These are phyloP conservation scores for Pseudomyrmex gracilis DNA, from an alignment of 1,140 invertebrate genomes.

Conservation along the genomic window DNA sequence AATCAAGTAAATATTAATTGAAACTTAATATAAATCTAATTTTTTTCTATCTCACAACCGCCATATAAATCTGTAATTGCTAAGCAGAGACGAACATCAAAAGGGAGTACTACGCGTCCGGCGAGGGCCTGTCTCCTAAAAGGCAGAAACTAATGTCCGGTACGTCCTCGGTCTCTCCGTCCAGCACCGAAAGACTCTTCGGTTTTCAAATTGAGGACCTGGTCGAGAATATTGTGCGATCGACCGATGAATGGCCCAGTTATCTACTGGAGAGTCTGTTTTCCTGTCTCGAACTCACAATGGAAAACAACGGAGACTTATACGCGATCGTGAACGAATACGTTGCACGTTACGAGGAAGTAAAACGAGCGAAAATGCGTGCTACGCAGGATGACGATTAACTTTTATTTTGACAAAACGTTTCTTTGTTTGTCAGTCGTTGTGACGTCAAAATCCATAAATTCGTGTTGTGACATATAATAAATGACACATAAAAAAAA, in stretches of 20 bases:
- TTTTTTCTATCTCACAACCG: not conserved
- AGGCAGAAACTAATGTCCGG: slow-evolving; percentile 62
- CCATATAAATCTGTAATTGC: slow-evolving; percentile 2
- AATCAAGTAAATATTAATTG: slow-evolving; percentile 58
- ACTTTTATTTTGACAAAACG: slow-evolving; percentile 1
- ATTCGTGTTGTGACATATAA: not conserved
- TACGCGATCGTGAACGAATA: slow-evolving; percentile 68
- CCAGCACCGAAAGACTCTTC: slow-evolving; percentile 66
- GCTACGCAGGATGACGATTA: slow-evolving; percentile 49
- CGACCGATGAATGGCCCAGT: slow-evolving; percentile 76
- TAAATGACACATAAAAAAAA: not conserved
- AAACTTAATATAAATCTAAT: slow-evolving; percentile 5
- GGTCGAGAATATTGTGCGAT: slow-evolving; percentile 65
- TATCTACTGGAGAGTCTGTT: slow-evolving; percentile 75
- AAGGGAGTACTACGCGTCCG: slow-evolving; percentile 71
- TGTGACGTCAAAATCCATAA: slow-evolving; percentile 22
- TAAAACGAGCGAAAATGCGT: slow-evolving; percentile 36
- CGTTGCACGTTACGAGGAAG: slow-evolving; percentile 70
- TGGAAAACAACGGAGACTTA: slow-evolving; percentile 72
- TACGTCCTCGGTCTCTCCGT: not conserved
- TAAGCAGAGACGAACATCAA: slow-evolving; percentile 62
- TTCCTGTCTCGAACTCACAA: slow-evolving; percentile 68
- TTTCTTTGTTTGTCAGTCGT: slow-evolving; percentile 14
- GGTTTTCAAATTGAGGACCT: slow-evolving; percentile 74
- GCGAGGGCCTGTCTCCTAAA: slow-evolving; percentile 72